Evolutionary conservation across 2,888 invertebrate species (phyloP).

Genomic region (Dasypolia templi): DNA sequence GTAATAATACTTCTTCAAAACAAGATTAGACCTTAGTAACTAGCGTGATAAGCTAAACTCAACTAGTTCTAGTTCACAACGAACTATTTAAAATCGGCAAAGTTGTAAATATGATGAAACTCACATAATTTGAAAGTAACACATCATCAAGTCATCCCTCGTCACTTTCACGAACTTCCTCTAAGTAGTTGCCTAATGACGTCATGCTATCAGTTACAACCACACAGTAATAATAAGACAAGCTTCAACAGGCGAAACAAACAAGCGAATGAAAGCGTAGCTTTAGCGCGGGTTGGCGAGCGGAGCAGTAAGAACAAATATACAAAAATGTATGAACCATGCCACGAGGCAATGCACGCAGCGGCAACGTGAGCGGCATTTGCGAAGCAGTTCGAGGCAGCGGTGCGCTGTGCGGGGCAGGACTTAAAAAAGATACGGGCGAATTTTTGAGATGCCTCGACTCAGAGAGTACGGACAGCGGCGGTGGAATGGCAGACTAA

Average conservation of each 20-base stretch:
- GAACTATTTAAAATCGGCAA: neutral
- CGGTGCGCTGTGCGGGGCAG: too few species aligned
- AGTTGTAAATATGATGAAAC: conserved; percentile 31
- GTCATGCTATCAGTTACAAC: conserved; percentile 25
- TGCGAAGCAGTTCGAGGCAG: too few species aligned
- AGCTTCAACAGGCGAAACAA: neutral
- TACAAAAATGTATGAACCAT: too few species aligned
- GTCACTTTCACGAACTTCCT: conserved; percentile 33
- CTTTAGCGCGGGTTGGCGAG: too few species aligned
- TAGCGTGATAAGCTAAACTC: neutral
- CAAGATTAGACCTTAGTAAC: neutral
- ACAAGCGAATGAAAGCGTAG: neutral
- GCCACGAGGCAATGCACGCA: too few species aligned
- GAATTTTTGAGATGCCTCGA: too few species aligned
- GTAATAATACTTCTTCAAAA: neutral
- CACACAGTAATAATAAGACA: conserved; percentile 10
- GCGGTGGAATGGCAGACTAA: too few species aligned
- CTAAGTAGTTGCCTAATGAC: conserved; percentile 28
- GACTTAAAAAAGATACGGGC: too few species aligned
- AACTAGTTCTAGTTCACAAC: neutral
- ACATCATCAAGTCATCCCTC: conserved; percentile 59
- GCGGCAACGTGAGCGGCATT: too few species aligned
- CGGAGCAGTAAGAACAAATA: too few species aligned
- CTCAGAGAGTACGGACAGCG: too few species aligned
- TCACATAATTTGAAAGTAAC: conserved; percentile 40